A percentile compares a stretch with the other conserved stretches of the same genome.
These are phyloP conservation scores for Drosophila falleni DNA, from an alignment of 2,888 invertebrate genomes.

Conservation along the genomic window DNA sequence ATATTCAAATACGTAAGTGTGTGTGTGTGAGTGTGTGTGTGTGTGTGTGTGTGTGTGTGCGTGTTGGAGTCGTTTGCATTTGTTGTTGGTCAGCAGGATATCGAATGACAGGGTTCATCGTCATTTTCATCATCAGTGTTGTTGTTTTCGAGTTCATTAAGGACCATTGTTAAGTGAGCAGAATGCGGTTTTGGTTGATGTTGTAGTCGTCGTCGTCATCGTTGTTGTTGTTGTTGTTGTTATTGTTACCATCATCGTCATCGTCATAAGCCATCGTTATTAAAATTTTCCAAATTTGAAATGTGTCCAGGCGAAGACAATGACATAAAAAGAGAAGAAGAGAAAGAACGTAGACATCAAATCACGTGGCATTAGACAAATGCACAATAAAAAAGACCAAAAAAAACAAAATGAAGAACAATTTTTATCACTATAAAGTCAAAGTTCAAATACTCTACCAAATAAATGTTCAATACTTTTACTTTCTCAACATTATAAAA, in stretches of 20 bases:
- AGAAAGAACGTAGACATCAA: slow-evolving; percentile 33
- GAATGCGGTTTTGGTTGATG: slow-evolving; percentile 31
- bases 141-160: slow-evolving; percentile 63
- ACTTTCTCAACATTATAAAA: too few species aligned
- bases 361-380: slow-evolving; percentile 51
- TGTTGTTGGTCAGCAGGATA: slow-evolving; percentile 64
- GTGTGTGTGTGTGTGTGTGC: slow-evolving; percentile 9
- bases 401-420: slow-evolving; percentile 5
- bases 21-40: slow-evolving; percentile 11
- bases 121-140: slow-evolving; percentile 9
- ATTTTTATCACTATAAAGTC: background rate
- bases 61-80: slow-evolving; percentile 29
- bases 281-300: slow-evolving; percentile 75
- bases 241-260: slow-evolving; percentile 56
- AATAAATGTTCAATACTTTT: too few species aligned
- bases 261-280: slow-evolving; percentile 69
- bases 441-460: slow-evolving; percentile 2
- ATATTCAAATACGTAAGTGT: slow-evolving; percentile 11
- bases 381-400: slow-evolving; percentile 32
- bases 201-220: slow-evolving; percentile 39
- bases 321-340: slow-evolving; percentile 47
- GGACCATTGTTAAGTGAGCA: slow-evolving; percentile 58
- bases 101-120: slow-evolving; percentile 48
- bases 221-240: slow-evolving; percentile 46
- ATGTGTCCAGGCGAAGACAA: slow-evolving; percentile 60